Base-by-base conservation (phyloP, 64 coral and sea anemone species). In the Hydrozoanthus tunicans region DNA sequence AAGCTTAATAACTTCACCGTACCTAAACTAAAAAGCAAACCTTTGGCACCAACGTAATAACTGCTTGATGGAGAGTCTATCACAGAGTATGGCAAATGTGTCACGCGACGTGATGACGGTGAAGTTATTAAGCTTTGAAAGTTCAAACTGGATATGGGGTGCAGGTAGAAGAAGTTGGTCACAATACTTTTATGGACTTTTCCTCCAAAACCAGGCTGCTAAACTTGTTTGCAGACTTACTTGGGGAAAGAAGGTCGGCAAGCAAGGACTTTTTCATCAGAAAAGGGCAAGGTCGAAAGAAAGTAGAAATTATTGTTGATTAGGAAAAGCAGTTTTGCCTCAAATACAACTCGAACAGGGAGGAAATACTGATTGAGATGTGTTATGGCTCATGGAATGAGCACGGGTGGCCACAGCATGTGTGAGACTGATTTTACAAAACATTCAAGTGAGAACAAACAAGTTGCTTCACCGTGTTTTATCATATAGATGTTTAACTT, bases 291-390 rank as follows among this genome's bases (percentile, higher is more conserved):
- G 86, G 75, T 12, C 58, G 7, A 13, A 94, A 90, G 77, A 58
- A 73, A 66, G 81, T 94, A 12, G 93, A 94, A 81, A 78, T 80
- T 17, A 93, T 93, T 23, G 79, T 93, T 20, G 23, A 81, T 58
- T 20, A 89, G 11, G 92, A 93, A 17, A 89, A 89, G 58, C 92
- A 93, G 62, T 89, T 93, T 72, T 75, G 85, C 7, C 69, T 93
- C 24, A 89, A 56, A 72, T 93, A 93, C 80, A 77, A 79, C 27
- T 89, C 23, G 52, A 78, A 81, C 12, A 89, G 88, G 58, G 92
- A 93, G 70, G 24, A 76, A 7, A 89, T 93, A 14, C 10, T 43
- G 7, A 64, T 93, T 82, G 77, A 93, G 52, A 89, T 93, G 57
- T 43, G 64, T 78, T 92, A 92, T 51, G 91, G 91, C 56, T 83